Conservation (phyloP, 1,140 invertebrate genomes). For the Brachionus calyciflorus region DNA sequence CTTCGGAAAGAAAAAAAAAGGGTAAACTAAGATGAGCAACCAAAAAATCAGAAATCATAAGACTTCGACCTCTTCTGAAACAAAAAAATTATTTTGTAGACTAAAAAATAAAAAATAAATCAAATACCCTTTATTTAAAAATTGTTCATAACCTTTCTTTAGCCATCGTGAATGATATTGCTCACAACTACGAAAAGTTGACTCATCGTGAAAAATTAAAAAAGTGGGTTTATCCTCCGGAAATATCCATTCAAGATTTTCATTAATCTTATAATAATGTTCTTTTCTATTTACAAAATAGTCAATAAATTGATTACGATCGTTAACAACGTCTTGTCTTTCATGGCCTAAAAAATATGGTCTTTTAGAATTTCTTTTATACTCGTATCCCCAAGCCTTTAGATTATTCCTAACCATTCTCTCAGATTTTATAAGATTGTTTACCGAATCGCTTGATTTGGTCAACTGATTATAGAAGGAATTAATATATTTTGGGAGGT, state of each 20-base stretch:
- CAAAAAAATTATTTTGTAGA: too few relatives aligned
- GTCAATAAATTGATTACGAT: conserved; percentile 5
- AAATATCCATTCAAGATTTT: not conserved
- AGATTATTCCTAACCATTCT: not conserved
- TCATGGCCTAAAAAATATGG: conserved; percentile 10
- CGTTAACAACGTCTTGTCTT: not conserved
- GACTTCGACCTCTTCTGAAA: not conserved
- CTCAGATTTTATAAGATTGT: not conserved
- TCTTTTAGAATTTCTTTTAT: not conserved
- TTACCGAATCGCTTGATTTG: not conserved
- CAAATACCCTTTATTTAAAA: not conserved
- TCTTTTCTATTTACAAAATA: conserved; percentile 30
- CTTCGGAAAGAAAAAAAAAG: not conserved
- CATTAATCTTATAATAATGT: conserved; percentile 1
- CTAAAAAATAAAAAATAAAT: not conserved
- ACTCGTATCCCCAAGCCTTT: not conserved
- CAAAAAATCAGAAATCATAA: conserved; percentile 13
- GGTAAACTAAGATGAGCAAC: conserved; percentile 5
- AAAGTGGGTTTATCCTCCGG: not conserved
- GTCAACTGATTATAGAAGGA: not conserved
- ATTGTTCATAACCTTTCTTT: not conserved
- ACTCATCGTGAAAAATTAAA: conserved; percentile 12
- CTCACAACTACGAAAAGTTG: too few relatives aligned
- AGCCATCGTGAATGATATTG: conserved; percentile 14
- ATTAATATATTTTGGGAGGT: conserved; percentile 4